Evolutionary conservation across 2,888 invertebrate genomes (phyloP).

Genomic region (Tromatobia lineatoria): DNA sequence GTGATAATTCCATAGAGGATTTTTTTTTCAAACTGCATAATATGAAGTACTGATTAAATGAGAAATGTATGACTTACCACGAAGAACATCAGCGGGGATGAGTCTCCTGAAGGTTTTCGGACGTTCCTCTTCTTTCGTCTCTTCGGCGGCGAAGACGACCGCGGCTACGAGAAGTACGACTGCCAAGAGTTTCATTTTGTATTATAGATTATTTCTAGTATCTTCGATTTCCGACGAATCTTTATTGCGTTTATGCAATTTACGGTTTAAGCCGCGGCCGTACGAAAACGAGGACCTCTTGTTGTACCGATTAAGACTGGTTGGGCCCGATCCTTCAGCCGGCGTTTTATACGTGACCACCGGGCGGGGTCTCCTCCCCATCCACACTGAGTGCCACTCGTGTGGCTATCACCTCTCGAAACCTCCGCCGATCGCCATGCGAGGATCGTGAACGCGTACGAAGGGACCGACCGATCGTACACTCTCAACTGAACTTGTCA

Average conservation of each 20-base stretch:
- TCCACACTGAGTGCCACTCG: constrained; percentile 24
- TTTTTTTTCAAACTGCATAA: background rate
- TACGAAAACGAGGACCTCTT: constrained; percentile 69
- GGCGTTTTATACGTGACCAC: constrained; percentile 82
- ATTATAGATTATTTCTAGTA: constrained; percentile 25
- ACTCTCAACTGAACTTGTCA: background rate
- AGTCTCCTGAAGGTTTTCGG: constrained; percentile 92
- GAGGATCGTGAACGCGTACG: constrained; percentile 22
- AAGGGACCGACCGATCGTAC: constrained; percentile 20
- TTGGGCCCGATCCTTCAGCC: constrained; percentile 79
- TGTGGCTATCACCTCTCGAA: constrained; percentile 62
- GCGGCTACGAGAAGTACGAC: constrained; percentile 87
- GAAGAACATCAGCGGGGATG: constrained; percentile 95
- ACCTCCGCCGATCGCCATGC: constrained; percentile 43
- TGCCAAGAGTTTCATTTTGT: constrained; percentile 85
- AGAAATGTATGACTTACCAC: constrained; percentile 89
- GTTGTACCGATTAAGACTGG: constrained; percentile 83
- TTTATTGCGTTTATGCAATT: constrained; percentile 11
- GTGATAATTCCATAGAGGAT: background rate
- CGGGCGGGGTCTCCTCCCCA: constrained; percentile 79
- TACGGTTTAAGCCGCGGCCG: constrained; percentile 64
- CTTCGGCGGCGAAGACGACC: constrained; percentile 86
- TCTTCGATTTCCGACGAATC: constrained; percentile 61
- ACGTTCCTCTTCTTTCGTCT: constrained; percentile 86
- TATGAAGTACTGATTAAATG: background rate